Percentiles rank a stretch among this genome's conserved stretches.
phyloP scores from a whole-genome alignment of 2,113 vertebrate genomes.

The Cynocephalus volans region DNA sequence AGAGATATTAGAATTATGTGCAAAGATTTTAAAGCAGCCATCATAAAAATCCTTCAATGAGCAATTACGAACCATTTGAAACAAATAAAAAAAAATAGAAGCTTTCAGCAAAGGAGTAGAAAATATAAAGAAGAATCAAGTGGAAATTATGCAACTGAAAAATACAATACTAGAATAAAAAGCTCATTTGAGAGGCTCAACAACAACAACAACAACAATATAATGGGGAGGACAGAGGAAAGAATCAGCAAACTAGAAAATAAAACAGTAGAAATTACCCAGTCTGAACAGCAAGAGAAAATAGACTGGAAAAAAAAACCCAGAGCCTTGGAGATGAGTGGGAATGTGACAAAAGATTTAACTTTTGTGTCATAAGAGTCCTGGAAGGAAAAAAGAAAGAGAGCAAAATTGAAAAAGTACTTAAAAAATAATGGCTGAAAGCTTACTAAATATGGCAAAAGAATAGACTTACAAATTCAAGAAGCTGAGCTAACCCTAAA shows the following conservation, averaged over 20 bases:
- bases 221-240: not conserved
- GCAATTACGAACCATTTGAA: not conserved
- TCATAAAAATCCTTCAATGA: not conserved
- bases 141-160: slow-evolving; percentile 21
- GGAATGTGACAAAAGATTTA: too few species aligned
- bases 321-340: not conserved
- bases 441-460: too few species aligned
- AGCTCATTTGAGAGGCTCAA: not conserved
- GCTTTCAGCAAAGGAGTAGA: slow-evolving; percentile 12
- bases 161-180: not conserved
- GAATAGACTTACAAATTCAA: too few species aligned
- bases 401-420: too few species aligned
- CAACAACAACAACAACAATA: too few species aligned
- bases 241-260: not conserved
- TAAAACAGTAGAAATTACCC: not conserved
- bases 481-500: not conserved
- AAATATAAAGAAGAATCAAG: not conserved
- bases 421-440: too few species aligned
- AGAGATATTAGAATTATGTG: too few species aligned
- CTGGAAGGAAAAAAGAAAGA: too few species aligned
- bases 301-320: not conserved
- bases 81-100: not conserved
- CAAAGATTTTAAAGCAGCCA: too few species aligned
- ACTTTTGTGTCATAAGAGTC: too few species aligned
- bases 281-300: not conserved